phyloP scores from a whole-genome alignment of 2,888 invertebrate genomes.

The Tridacna crocea region DNA sequence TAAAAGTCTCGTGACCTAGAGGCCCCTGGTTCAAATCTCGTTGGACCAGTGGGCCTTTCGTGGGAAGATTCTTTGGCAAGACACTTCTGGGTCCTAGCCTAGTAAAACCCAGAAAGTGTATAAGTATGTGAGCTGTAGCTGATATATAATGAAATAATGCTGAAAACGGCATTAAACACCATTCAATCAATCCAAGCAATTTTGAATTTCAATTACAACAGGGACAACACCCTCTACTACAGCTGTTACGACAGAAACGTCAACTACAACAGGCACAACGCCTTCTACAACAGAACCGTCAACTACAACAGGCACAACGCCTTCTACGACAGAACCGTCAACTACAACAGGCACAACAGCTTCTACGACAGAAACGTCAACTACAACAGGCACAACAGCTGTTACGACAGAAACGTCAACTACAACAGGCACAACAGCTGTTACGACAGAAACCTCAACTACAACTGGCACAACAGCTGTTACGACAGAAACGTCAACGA shows the following conservation, averaged over 20 bases:
- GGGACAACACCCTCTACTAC: slow-evolving; percentile 3
- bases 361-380: slow-evolving; percentile 15
- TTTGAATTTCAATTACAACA: too few species aligned
- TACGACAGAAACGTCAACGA: not conserved
- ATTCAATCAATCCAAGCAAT: too few species aligned
- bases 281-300: slow-evolving; percentile 15
- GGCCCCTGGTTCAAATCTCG: too few species aligned
- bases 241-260: slow-evolving; percentile 3
- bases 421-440: not conserved
- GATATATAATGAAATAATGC: too few species aligned
- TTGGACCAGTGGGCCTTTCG: too few species aligned
- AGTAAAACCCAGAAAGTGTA: too few species aligned
- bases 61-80: too few species aligned
- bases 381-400: slow-evolving; percentile 14
- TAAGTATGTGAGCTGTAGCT: too few species aligned
- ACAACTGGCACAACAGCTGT: not conserved
- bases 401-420: not conserved
- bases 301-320: slow-evolving; percentile 14
- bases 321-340: slow-evolving; percentile 3
- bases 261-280: not conserved
- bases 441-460: not conserved
- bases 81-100: too few species aligned
- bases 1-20: too few species aligned
- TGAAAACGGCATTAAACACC: too few species aligned
- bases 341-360: slow-evolving; percentile 22